Conservation (phyloP, 2,797 vertebrate species). For the Peromyscus eremicus region DNA sequence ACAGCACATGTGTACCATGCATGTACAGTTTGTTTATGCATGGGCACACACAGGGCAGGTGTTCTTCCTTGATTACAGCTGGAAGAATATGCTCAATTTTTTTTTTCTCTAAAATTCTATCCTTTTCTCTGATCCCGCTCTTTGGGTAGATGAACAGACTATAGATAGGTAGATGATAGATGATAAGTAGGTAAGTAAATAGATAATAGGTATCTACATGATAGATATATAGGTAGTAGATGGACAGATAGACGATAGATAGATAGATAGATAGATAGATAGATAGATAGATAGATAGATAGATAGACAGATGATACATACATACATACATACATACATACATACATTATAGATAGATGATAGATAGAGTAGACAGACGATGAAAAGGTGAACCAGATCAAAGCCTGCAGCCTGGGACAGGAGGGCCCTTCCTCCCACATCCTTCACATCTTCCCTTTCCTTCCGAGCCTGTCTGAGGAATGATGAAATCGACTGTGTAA, state of each 20-base stretch:
- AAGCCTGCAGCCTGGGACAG: too few species aligned
- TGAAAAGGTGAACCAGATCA: background rate
- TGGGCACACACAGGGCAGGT: fast-evolving
- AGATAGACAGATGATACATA: background rate
- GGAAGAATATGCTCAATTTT: background rate
- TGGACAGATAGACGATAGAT: background rate
- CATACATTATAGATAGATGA: background rate
- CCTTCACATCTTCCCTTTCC: too few species aligned
- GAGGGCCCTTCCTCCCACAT: background rate
- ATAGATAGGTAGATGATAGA: background rate
- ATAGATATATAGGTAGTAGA: background rate
- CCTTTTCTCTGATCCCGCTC: background rate
- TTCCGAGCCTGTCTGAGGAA: background rate
- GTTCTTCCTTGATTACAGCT: background rate
- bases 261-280: background rate
- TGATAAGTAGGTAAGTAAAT: background rate
- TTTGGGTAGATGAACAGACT: background rate
- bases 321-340: too few species aligned
- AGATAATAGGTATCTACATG: background rate
- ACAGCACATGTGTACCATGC: fast-evolving
- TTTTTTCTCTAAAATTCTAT: background rate
- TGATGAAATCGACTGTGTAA: background rate
- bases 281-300: background rate
- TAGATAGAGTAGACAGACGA: background rate
- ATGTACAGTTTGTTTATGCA: background rate